Conservation (phyloP, 2,888 invertebrate species). For the Hemistola chrysoprasaria region DNA sequence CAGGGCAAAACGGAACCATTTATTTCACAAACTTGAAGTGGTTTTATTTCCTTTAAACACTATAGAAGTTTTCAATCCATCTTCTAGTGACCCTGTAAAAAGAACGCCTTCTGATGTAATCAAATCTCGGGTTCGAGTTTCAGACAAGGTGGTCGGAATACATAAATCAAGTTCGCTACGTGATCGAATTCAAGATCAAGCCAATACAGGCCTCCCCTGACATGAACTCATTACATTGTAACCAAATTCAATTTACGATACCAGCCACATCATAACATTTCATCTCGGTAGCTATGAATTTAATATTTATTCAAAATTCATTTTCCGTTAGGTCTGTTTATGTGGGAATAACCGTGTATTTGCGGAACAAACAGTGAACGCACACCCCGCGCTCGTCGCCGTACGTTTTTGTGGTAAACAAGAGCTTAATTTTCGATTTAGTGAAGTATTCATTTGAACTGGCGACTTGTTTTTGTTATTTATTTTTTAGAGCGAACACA, state of each 20-base stretch:
- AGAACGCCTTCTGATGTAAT: conserved; percentile 46
- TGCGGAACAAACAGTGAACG: conserved; percentile 26
- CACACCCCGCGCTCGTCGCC: conserved; percentile 28
- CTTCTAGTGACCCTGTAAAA: conserved; percentile 8
- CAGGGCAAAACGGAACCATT: conserved; percentile 40
- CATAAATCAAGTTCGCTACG: conserved; percentile 74
- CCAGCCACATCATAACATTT: conserved; percentile 71
- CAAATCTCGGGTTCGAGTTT: conserved; percentile 63
- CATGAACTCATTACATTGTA: conserved; percentile 76
- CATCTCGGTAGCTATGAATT: conserved; percentile 51
- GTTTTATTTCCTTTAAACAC: conserved; percentile 36
- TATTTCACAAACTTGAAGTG: conserved; percentile 41
- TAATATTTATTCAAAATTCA: conserved; percentile 53
- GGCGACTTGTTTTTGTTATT: conserved; percentile 22
- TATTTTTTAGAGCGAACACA: conserved; percentile 20
- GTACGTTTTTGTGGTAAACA: conserved; percentile 39
- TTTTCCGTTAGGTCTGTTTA: conserved; percentile 46
- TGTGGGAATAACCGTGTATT: conserved; percentile 47
- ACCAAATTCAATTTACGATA: conserved; percentile 76
- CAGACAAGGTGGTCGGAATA: conserved; percentile 69
- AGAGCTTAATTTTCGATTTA: conserved; percentile 43
- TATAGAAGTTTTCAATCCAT: conserved; percentile 48
- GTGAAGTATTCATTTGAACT: conserved; percentile 32
- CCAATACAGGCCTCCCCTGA: conserved; percentile 65
- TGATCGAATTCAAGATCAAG: conserved; percentile 76